Base-by-base conservation (phyloP, 2,797 vertebrate species). In the Pseudocheirus occidentalis region DNA sequence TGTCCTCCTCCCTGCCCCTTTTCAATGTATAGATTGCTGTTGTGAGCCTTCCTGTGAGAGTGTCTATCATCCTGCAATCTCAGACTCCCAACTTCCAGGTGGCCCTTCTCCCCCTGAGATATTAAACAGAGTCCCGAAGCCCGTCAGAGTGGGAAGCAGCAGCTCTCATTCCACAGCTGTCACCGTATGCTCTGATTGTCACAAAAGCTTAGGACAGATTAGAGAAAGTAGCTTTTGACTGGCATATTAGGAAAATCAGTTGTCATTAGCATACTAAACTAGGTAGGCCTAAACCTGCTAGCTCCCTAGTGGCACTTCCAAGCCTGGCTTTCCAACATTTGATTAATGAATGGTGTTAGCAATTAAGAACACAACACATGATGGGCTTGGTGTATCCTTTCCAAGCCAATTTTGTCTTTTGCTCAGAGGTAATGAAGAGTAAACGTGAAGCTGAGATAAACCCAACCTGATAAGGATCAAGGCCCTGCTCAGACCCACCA, bases 361-460 rank as follows among this genome's bases (percentile, higher is more conserved):
- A 96, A 96, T 97, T 97, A 97, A 98, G 96, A 97, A 53, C 52
- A 94, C 95, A 96, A 46, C 92, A 34, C 62, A 92, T 0, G 28
- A 96, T 56, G 90, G 95, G 55, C 16, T 59, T 24, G 24, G 92
- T 90, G 52, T 93, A 95, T 95, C 95, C 90, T 97, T 97, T 96
- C 96, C 96, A 94, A 96, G 95, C 91, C 96, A 97, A 93, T 97
- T 98, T 95, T 98, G 96, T 98, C 97, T 97, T 97, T 95, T 97
- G 97, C 98, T 98, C 97, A 96, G 97, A 98, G 94, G 98, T 99
- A 98, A 98, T 98, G 98, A 98, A 98, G 98, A 99, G 97, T 96
- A 98, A 98, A 98, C 97, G 98, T 46, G 59, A 95, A 95, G 66
- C 28, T 92, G 97, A 99, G 98, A 99, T 99, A 99, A 99, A 98